Base-by-base conservation (phyloP, 2,888 invertebrate species). In the Malacosoma neustria region DNA sequence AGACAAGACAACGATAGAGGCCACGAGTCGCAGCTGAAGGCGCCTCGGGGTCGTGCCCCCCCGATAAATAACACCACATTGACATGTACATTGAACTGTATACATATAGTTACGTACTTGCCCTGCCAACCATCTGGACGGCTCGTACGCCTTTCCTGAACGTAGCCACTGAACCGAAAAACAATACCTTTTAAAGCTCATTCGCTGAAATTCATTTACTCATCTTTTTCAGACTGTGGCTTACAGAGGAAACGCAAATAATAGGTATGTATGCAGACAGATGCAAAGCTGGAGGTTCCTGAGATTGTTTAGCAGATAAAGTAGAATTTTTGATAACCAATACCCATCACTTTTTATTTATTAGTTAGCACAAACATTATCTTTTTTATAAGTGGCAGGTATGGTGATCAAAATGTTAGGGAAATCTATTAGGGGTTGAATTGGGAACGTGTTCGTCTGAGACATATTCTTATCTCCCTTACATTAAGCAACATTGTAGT, bases 61-160 rank as follows among this genome's bases (percentile, higher is more conserved):
- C 65, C 55, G 58, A 57, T 50, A 60, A 55, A 57, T 50, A 71
- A 79, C 82, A 81, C 72, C 79, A 84, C 82, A 81, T 73, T 62
- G 72, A 82, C 80, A 81, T 68, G 62, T 68, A 82, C 80, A 79
- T 49, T 71, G 72, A 75, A 59, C 59, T 57, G 60, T 61, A 75
- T 60, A 69, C 65, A 72, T 57, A 67, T 63, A 62, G 67, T 76
- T 94, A 96, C 96, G 92, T 96, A 97, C 96, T 97, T 96, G 96
- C 95, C 91, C 96, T 92, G 90, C 97, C 96, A 88, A 96, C 95
- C 93, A 96, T 94, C 91, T 96, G 97, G 89, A 98, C 96, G 89
- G 98, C 98, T 88, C 98, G 95, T 87, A 98, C 98, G 90, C 98
- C 98, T 90, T 98, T 98, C 93, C 98, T 96, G 95, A 99, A 99